Percentiles rank a stretch among this genome's conserved stretches.
phyloP scores from a whole-genome alignment of 1,140 invertebrate species.

The Drosophila varians region DNA sequence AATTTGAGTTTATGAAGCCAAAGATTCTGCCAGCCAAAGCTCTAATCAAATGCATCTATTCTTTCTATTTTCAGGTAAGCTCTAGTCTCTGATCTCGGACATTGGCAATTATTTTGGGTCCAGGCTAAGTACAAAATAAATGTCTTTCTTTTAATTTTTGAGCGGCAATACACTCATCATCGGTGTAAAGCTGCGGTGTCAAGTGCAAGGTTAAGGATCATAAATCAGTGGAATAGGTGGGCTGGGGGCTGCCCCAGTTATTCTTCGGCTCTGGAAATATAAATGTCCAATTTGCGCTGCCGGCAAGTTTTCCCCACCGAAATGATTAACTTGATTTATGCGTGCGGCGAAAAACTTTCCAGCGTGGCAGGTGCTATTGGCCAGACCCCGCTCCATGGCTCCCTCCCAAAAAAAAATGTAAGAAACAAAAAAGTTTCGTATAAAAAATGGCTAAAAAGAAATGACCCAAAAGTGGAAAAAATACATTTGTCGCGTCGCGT shows the following conservation, averaged over 20 bases:
- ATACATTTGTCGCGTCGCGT: slow-evolving; percentile 47
- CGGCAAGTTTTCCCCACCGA: slow-evolving; percentile 44
- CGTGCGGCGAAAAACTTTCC: slow-evolving; percentile 74
- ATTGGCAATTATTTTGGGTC: neutral
- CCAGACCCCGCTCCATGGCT: no score
- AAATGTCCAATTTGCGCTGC: slow-evolving; percentile 78
- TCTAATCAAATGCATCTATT: slow-evolving; percentile 47
- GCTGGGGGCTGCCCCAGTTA: slow-evolving; percentile 3
- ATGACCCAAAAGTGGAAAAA: slow-evolving; percentile 12
- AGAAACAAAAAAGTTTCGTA: slow-evolving; percentile 28
- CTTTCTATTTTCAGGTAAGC: slow-evolving; percentile 67
- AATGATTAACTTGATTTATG: slow-evolving; percentile 83
- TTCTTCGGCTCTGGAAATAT: slow-evolving; percentile 60
- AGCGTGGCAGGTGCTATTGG: slow-evolving; percentile 39
- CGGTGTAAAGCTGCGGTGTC: slow-evolving; percentile 39
- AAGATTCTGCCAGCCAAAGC: slow-evolving; percentile 18
- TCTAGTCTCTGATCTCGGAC: neutral
- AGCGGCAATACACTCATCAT: slow-evolving; percentile 57
- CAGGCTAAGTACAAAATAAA: neutral
- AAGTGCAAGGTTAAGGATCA: slow-evolving; percentile 62
- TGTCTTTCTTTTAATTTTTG: slow-evolving; percentile 36
- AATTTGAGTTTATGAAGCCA: slow-evolving; percentile 42
- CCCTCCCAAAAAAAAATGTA: neutral
- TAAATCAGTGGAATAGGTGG: slow-evolving; percentile 46
- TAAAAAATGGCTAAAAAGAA: slow-evolving; percentile 52